A percentile compares a stretch with the other conserved stretches of the same genome.
These are phyloP conservation scores for Micromussa lordhowensis DNA, from an alignment of 92 coral and sea anemone species.

Conservation along the genomic window DNA sequence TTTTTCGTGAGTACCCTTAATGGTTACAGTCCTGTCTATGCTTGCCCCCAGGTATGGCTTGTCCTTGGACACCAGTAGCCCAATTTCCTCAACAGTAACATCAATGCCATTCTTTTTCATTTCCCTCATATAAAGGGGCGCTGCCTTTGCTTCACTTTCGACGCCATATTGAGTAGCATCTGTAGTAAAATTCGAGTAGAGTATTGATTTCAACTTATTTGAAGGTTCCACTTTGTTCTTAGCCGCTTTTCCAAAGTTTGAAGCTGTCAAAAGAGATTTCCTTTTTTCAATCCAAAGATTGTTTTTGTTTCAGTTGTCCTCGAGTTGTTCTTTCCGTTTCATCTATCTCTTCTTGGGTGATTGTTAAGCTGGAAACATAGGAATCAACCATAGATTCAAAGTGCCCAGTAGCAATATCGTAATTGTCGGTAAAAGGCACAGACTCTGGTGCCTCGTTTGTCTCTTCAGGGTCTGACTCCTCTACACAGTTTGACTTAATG, in stretches of 20 bases:
- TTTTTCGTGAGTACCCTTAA: constrained; percentile 16
- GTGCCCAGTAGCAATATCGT: constrained; percentile 40
- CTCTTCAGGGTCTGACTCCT: constrained; percentile 20
- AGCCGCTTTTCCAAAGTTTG: constrained; percentile 51
- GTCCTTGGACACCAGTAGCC: constrained; percentile 47
- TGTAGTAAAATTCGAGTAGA: too few species aligned
- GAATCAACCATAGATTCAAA: constrained; percentile 44
- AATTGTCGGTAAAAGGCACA: constrained; percentile 32
- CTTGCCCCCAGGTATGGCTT: constrained; percentile 44
- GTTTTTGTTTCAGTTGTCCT: constrained; percentile 54
- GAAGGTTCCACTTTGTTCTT: constrained; percentile 44
- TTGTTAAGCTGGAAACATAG: constrained; percentile 22
- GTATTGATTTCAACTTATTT: not conserved
- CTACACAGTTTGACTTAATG: constrained; percentile 31
- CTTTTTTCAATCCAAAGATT: constrained; percentile 49
- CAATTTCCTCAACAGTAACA: constrained; percentile 47
- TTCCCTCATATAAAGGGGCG: constrained; percentile 23
- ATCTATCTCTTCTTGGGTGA: constrained; percentile 34
- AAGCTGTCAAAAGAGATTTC: constrained; percentile 51
- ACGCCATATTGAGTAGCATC: constrained; percentile 45
- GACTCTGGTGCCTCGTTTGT: constrained; percentile 6
- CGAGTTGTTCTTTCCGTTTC: constrained; percentile 36
- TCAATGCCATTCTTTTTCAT: constrained; percentile 15
- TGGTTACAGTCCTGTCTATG: constrained; percentile 35
- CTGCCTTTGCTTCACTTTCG: constrained; percentile 58